phyloP scores from a whole-genome alignment of 2,888 invertebrate species.

The Eupithecia centaureata region DNA sequence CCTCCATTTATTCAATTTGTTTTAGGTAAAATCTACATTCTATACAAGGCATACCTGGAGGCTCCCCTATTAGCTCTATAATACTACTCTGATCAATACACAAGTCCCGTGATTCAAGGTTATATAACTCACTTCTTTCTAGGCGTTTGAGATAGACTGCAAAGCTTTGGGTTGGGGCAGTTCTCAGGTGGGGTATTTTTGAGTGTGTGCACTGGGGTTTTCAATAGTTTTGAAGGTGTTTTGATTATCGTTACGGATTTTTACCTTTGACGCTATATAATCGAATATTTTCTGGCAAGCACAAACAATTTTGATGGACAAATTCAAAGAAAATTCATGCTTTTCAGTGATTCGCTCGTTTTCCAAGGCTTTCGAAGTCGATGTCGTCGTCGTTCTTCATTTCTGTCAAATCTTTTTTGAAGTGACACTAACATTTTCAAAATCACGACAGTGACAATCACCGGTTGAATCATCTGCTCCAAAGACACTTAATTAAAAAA shows the following conservation, averaged over 20 bases:
- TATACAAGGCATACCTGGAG: constrained; percentile 52
- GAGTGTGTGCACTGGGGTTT: constrained; percentile 38
- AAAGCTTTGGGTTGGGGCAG: constrained; percentile 39
- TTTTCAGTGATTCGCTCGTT: constrained; percentile 57
- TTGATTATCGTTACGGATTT: constrained; percentile 54
- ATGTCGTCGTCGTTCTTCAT: background rate
- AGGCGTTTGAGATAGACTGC: constrained; percentile 57
- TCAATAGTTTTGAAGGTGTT: constrained; percentile 34
- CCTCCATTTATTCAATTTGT: constrained; percentile 42
- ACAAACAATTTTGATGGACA: constrained; percentile 72
- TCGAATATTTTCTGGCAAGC: constrained; percentile 67
- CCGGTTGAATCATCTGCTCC: background rate
- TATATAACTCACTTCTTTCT: constrained; percentile 79
- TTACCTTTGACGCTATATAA: constrained; percentile 80
- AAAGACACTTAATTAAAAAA: no score
- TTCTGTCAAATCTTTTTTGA: background rate
- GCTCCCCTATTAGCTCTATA: constrained; percentile 47
- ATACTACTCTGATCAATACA: constrained; percentile 71
- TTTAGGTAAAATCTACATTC: background rate
- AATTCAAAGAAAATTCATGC: constrained; percentile 68
- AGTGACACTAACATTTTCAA: background rate
- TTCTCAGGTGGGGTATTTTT: constrained; percentile 28
- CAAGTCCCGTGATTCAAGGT: constrained; percentile 83
- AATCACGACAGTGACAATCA: constrained; percentile 14
- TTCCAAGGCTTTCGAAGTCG: constrained; percentile 41